Percentiles rank a stretch among this genome's conserved stretches.
Evolutionary conservation across 1,140 invertebrate genomes (phyloP).

Genomic region (Uloborus diversus): DNA sequence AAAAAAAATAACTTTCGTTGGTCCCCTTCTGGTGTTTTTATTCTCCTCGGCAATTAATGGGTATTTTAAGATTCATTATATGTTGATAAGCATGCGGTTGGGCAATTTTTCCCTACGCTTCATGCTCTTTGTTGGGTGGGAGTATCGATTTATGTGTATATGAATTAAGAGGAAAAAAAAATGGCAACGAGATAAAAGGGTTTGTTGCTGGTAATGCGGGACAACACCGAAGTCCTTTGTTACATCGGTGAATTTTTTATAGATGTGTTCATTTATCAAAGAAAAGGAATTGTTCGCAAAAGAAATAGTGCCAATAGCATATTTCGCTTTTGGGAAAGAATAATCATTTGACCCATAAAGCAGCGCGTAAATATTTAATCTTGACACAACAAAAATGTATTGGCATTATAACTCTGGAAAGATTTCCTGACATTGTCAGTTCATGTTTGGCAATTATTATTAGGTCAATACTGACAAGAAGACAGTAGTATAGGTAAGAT

Average conservation of each 20-base stretch:
- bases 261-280: slow-evolving; percentile 11
- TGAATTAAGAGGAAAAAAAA: slow-evolving; percentile 6
- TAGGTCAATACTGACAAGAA: no score
- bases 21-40: slow-evolving; percentile 28
- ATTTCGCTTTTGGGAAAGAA: slow-evolving; percentile 29
- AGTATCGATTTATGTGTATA: slow-evolving; percentile 27
- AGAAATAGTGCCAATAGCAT: slow-evolving; percentile 32
- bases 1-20: neutral
- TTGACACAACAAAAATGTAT: no score
- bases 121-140: neutral
- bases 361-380: no score
- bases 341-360: slow-evolving; percentile 15
- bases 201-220: neutral
- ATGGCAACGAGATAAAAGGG: neutral
- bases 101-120: neutral
- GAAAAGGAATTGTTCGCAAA: neutral
- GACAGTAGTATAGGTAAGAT: no score
- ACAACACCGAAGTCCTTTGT: neutral
- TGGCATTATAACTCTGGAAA: no score
- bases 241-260: neutral
- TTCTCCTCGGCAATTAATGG: slow-evolving; percentile 33
- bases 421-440: no score
- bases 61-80: slow-evolving; percentile 51
- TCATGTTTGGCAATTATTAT: no score
- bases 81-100: slow-evolving; percentile 23